Evolutionary conservation across 2,113 vertebrate species (phyloP).

Genomic region (Crotalus helleri): DNA sequence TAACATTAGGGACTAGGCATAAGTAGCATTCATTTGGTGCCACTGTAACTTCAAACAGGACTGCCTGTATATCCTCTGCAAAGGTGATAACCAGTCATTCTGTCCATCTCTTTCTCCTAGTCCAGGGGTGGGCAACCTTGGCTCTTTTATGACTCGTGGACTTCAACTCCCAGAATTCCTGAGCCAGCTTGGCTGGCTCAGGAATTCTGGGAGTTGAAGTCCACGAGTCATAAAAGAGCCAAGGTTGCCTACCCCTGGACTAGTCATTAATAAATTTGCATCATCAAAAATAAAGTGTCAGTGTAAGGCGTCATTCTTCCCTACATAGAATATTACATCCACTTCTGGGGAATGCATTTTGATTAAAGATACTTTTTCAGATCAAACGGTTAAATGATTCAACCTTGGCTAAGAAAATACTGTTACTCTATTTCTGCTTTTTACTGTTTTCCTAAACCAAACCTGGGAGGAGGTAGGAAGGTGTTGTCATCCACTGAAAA

Average conservation of each 20-base stretch:
- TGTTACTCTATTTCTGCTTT: not conserved
- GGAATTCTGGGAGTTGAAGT: too few species aligned
- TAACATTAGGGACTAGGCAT: not conserved
- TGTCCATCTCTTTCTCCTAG: not conserved
- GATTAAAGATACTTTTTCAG: not conserved
- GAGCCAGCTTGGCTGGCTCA: too few species aligned
- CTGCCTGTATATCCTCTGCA: not conserved
- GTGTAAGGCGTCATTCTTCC: not conserved
- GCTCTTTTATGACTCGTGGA: too few species aligned
- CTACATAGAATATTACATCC: not conserved
- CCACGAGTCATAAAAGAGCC: too few species aligned
- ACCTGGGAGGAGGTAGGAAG: not conserved
- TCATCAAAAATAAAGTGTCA: not conserved
- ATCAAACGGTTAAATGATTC: not conserved
- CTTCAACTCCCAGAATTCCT: too few species aligned
- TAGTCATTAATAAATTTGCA: not conserved
- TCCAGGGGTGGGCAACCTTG: too few species aligned
- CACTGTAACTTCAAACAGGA: not conserved
- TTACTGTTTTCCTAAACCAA: not conserved
- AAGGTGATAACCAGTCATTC: not conserved
- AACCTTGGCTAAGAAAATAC: not conserved
- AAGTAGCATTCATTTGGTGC: not conserved
- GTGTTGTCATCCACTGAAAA: not conserved
- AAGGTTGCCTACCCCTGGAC: too few species aligned
- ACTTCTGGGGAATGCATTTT: not conserved